Evolutionary conservation across 2,888 invertebrate species (phyloP).

Genomic region (Apodemia duryi): DNA sequence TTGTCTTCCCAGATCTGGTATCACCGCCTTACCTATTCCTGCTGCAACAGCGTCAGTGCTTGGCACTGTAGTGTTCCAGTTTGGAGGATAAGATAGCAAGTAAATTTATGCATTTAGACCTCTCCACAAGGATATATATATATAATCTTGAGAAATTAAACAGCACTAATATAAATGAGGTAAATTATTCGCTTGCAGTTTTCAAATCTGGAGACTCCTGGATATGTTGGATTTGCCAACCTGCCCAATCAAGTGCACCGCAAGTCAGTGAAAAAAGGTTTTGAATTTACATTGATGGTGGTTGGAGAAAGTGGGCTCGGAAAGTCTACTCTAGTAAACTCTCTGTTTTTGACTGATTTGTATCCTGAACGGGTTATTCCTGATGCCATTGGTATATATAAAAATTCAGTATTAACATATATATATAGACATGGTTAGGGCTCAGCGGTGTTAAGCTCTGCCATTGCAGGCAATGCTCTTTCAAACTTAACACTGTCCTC

Average conservation of each 20-base stretch:
- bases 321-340: slow-evolving; percentile 97
- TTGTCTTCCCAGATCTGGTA: too few species aligned
- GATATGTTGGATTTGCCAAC: slow-evolving; percentile 96
- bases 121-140: too few species aligned
- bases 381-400: slow-evolving; percentile 88
- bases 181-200: slow-evolving; percentile 75
- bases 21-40: too few species aligned
- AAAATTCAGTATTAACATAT: neutral
- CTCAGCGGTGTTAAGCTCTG: too few species aligned
- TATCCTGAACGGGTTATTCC: slow-evolving; percentile 95
- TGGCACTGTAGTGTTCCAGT: too few species aligned
- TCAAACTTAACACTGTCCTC: too few species aligned
- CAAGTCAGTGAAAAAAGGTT: slow-evolving; percentile 98
- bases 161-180: neutral
- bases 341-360: slow-evolving; percentile 95
- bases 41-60: too few species aligned
- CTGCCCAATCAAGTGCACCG: slow-evolving; percentile 97
- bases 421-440: neutral
- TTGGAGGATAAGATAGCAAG: too few species aligned
- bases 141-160: neutral
- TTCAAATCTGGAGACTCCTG: slow-evolving; percentile 90
- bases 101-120: too few species aligned
- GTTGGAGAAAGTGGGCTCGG: slow-evolving; percentile 95
- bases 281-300: slow-evolving; percentile 98
- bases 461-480: too few species aligned